Conservation (phyloP, 2,113 vertebrate species). For the Castor canadensis region DNA sequence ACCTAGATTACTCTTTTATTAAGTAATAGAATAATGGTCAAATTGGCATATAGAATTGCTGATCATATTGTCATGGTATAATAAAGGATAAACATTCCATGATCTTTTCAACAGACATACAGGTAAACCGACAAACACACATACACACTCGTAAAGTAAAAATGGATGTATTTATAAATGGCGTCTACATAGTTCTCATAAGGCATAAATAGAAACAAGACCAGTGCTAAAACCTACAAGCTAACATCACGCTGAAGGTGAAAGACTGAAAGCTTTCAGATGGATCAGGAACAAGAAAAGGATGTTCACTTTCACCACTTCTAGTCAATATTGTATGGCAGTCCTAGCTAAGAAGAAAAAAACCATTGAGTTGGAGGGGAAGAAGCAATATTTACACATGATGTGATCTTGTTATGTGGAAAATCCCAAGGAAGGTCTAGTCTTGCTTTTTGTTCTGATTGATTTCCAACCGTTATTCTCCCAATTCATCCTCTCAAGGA, state of each 20-base stretch:
- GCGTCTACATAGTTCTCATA: not conserved
- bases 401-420: not conserved
- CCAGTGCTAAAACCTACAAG: not conserved
- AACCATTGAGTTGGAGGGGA: not conserved
- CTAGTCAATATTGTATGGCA: not conserved
- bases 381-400: not conserved
- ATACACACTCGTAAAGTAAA: not conserved
- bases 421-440: not conserved
- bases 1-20: not conserved
- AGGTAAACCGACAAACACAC: not conserved
- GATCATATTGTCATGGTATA: not conserved
- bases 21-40: not conserved
- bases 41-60: not conserved
- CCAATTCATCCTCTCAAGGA: too few species aligned
- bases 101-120: not conserved
- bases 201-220: not conserved
- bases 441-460: too few species aligned
- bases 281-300: not conserved
- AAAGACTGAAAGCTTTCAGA: not conserved
- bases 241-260: not conserved
- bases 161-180: not conserved
- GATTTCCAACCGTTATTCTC: too few species aligned
- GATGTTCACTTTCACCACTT: not conserved
- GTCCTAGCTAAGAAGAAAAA: not conserved
- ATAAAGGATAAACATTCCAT: not conserved